Conservation (phyloP, 1,140 invertebrate species). For the Cherax destructor region DNA sequence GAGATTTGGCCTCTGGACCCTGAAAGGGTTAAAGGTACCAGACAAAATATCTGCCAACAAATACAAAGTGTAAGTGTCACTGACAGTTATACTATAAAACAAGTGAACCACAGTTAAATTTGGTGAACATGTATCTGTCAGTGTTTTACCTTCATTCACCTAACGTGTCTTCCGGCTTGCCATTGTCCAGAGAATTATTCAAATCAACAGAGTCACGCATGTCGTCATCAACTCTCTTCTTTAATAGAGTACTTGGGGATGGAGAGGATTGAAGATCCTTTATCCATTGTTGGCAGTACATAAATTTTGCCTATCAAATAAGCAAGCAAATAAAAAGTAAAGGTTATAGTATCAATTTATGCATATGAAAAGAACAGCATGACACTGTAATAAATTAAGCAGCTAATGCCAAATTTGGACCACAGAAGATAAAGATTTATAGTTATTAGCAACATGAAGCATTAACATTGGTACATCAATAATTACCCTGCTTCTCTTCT, state of each 20-base stretch:
- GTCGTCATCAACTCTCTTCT: slow-evolving; percentile 15
- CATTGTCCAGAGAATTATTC: background rate
- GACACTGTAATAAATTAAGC: too few species aligned
- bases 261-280: slow-evolving; percentile 2
- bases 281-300: background rate
- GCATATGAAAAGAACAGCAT: too few species aligned
- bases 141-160: slow-evolving; percentile 2
- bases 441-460: too few species aligned
- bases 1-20: too few species aligned
- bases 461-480: too few species aligned
- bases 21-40: too few species aligned
- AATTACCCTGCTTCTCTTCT: too few species aligned
- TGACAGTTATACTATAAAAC: background rate
- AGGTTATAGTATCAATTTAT: too few species aligned
- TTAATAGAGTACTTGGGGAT: slow-evolving; percentile 4
- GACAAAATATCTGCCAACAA: background rate
- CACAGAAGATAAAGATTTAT: too few species aligned
- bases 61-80: background rate
- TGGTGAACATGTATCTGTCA: background rate
- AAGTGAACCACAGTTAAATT: background rate
- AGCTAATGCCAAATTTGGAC: too few species aligned
- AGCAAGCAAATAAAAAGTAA: too few species aligned
- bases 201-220: slow-evolving; percentile 13
- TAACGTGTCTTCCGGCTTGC: background rate
- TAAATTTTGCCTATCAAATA: background rate